A percentile compares a stretch with the other conserved stretches of the same genome.
phyloP scores from a whole-genome alignment of 2,888 invertebrate genomes.

The Cerceris rybyensis region DNA sequence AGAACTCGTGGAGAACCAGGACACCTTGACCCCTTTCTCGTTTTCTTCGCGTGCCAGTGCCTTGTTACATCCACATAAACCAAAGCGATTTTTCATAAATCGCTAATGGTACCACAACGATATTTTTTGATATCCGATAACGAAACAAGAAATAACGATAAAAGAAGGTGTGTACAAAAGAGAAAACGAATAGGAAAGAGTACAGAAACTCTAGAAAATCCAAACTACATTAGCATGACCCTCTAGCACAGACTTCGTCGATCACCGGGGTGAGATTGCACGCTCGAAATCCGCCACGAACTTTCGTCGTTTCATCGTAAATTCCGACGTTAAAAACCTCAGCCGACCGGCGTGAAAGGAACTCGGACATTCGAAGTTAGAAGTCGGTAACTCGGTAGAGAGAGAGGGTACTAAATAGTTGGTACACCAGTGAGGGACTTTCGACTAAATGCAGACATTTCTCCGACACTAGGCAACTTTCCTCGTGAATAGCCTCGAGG shows the following conservation, averaged over 20 bases:
- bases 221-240: too few species aligned
- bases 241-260: conserved; percentile 3
- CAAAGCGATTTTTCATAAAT: conserved; percentile 1
- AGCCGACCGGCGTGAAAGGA: not conserved
- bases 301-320: conserved; percentile 35
- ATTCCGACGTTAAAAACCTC: conserved; percentile 21
- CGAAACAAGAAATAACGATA: conserved; percentile 23
- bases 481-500: not conserved
- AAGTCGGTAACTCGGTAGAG: not conserved
- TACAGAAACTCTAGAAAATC: too few species aligned
- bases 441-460: conserved; percentile 1
- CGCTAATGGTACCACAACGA: conserved; percentile 34
- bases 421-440: not conserved
- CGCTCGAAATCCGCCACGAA: conserved; percentile 29
- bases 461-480: not conserved
- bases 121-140: conserved; percentile 52
- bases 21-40: conserved; percentile 45
- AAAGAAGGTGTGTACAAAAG: conserved; percentile 22
- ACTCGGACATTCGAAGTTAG: not conserved
- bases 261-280: conserved; percentile 36
- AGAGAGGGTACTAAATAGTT: conserved; percentile 3
- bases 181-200: too few species aligned
- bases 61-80: not conserved
- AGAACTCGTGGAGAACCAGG: not conserved
- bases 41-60: conserved; percentile 28